phyloP scores from a whole-genome alignment of 2,113 vertebrate species.

The Pachypanchax playfairii region DNA sequence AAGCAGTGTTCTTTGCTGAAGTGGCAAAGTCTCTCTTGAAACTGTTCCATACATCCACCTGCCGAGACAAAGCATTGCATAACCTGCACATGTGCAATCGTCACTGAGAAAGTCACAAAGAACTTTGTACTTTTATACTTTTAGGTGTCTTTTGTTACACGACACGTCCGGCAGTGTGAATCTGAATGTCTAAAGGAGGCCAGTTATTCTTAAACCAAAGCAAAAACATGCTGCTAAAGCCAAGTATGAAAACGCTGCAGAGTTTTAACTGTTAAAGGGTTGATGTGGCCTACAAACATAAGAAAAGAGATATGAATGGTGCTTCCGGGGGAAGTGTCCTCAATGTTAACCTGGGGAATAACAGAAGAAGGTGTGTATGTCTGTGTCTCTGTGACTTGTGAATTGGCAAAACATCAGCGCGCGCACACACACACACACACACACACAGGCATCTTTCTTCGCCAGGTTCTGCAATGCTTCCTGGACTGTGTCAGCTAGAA shows the following conservation, averaged over 20 bases:
- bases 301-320: conserved; percentile 32
- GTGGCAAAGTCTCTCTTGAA: conserved; percentile 59
- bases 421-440: conserved; percentile 27
- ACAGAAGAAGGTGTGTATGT: conserved; percentile 34
- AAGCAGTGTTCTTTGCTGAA: conserved; percentile 52
- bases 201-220: background rate
- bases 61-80: conserved; percentile 37
- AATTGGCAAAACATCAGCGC: conserved; percentile 26
- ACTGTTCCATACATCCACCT: conserved; percentile 47
- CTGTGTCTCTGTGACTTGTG: conserved; percentile 21
- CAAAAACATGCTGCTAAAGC: background rate
- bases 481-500: conserved; percentile 63
- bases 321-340: conserved; percentile 13
- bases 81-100: conserved; percentile 1
- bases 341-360: conserved; percentile 47
- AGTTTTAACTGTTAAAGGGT: background rate
- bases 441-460: conserved; percentile 73
- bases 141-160: background rate
- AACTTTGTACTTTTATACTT: background rate
- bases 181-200: background rate
- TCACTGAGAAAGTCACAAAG: background rate
- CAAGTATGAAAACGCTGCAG: background rate
- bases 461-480: conserved; percentile 54
- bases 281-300: conserved; percentile 51
- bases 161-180: background rate